Conservation (phyloP, 2,113 vertebrate genomes). For the Puffinus mauretanicus region DNA sequence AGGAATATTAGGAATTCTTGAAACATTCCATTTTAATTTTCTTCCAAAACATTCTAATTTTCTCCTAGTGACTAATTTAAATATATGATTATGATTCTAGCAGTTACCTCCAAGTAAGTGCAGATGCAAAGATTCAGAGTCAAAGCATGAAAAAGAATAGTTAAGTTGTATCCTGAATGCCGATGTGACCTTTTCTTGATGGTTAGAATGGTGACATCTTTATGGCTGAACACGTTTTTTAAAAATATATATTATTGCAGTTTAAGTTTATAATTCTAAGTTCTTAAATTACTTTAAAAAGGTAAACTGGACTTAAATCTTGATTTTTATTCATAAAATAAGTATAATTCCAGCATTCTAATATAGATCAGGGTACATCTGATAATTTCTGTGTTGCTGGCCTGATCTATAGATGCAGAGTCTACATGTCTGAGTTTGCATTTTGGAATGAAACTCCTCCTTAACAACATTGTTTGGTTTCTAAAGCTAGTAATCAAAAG, state of each 20-base stretch:
- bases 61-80: slow-evolving; percentile 43
- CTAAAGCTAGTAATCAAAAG: neutral
- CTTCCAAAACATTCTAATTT: slow-evolving; percentile 39
- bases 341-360: neutral
- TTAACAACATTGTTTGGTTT: neutral
- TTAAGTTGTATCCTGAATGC: slow-evolving; percentile 44
- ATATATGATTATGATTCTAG: slow-evolving; percentile 52
- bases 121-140: slow-evolving; percentile 56
- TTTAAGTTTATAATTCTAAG: too few relatives aligned
- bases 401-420: neutral
- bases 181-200: slow-evolving; percentile 49
- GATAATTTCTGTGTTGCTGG: neutral
- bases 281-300: slow-evolving; percentile 2
- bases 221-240: slow-evolving; percentile 47
- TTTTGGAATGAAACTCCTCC: neutral
- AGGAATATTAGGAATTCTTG: neutral
- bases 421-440: neutral
- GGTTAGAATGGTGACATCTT: slow-evolving; percentile 55
- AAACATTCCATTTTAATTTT: neutral
- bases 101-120: slow-evolving; percentile 14
- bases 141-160: slow-evolving; percentile 55
- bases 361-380: neutral
- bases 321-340: slow-evolving; percentile 26
- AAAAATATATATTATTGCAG: neutral
- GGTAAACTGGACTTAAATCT: slow-evolving; percentile 16